A percentile compares a stretch with the other conserved stretches of the same genome.
Evolutionary conservation across 2,888 invertebrate species (phyloP).

Genomic region (Folsomia manolachei): DNA sequence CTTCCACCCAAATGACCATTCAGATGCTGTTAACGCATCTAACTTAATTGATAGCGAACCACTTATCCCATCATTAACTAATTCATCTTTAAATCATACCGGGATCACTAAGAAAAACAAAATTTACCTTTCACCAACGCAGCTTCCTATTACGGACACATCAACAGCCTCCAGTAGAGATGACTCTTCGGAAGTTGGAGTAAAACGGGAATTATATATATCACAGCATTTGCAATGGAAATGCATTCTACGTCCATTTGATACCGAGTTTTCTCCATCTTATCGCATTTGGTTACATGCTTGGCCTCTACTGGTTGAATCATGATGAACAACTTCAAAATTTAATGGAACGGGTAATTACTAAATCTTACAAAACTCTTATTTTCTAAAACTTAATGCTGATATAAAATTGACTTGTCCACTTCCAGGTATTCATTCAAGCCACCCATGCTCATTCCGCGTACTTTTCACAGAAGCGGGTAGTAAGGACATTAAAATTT

Average conservation of each 20-base stretch:
- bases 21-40: neutral
- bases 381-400: neutral
- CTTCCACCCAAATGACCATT: neutral
- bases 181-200: no score
- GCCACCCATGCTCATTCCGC: conserved; percentile 69
- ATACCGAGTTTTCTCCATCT: conserved; percentile 72
- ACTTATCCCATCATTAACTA: no score
- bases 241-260: conserved; percentile 68
- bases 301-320: conserved; percentile 70
- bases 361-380: neutral
- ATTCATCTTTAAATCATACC: neutral
- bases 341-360: conserved; percentile 75
- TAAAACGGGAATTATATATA: neutral
- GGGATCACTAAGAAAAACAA: no score
- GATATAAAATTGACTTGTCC: neutral
- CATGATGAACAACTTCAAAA: conserved; percentile 80
- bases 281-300: conserved; percentile 68
- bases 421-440: conserved; percentile 68
- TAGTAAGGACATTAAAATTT: conserved; percentile 70
- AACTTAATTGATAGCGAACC: neutral
- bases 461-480: conserved; percentile 64
- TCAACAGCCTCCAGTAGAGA: no score
- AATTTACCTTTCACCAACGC: no score
- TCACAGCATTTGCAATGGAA: conserved; percentile 63
- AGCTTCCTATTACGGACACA: no score